Evolutionary conservation across 1,140 invertebrate species (phyloP).

Genomic region (Megathymus violae): DNA sequence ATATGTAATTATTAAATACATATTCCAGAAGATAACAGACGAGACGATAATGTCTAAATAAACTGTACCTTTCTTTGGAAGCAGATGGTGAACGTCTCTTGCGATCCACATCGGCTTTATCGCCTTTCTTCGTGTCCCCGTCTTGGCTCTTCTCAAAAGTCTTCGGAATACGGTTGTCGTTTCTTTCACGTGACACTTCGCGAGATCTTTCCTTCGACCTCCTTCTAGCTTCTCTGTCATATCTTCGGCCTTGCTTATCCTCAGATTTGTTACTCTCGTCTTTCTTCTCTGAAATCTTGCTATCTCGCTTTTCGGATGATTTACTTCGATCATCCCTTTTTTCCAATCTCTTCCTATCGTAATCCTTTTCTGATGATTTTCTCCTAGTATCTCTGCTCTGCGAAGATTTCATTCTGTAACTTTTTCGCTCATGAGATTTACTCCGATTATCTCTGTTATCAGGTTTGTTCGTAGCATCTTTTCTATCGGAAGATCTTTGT

Average conservation of each 20-base stretch:
- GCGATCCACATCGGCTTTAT: neutral
- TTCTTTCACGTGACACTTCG: constrained; percentile 18
- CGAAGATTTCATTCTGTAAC: no score
- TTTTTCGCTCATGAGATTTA: no score
- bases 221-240: constrained; percentile 52
- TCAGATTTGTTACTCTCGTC: constrained; percentile 33
- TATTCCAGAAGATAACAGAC: no score
- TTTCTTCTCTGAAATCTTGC: constrained; percentile 15
- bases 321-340: neutral
- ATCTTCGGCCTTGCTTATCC: constrained; percentile 21
- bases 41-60: no score
- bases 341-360: no score
- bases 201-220: constrained; percentile 42
- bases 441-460: constrained; percentile 21
- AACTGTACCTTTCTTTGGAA: constrained; percentile 9
- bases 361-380: constrained; percentile 20
- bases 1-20: no score
- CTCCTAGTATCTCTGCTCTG: no score
- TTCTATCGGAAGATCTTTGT: neutral
- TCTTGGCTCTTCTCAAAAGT: constrained; percentile 31
- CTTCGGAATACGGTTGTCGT: constrained; percentile 23
- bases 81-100: constrained; percentile 2
- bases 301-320: constrained; percentile 7
- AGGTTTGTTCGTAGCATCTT: constrained; percentile 17
- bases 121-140: constrained; percentile 35